phyloP scores from a whole-genome alignment of 1,140 invertebrate species.

The Caenorhabditis brenneri region DNA sequence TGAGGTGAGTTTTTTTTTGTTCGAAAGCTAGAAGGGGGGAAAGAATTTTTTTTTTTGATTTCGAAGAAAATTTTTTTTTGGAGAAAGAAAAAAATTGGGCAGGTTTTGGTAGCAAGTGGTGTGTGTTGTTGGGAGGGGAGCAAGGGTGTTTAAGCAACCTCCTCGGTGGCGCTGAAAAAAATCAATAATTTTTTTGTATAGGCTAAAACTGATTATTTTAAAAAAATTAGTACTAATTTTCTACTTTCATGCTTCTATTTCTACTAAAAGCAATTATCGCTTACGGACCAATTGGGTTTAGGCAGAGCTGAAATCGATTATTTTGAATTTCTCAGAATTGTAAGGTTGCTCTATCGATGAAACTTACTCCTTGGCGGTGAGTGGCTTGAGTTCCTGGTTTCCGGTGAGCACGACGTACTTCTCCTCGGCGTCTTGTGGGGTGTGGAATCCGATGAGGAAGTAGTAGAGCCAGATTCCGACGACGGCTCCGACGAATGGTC shows the following conservation, averaged over 20 bases:
- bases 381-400: constrained; percentile 52
- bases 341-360: background rate
- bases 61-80: background rate
- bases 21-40: constrained; percentile 25
- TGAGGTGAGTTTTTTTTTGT: no score
- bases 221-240: no score
- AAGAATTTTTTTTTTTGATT: background rate
- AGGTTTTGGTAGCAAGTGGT: background rate
- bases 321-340: background rate
- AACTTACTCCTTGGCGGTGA: constrained; percentile 53
- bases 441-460: constrained; percentile 77
- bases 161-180: constrained; percentile 4
- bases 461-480: constrained; percentile 73
- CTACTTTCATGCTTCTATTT: no score
- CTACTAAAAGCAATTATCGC: no score
- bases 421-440: constrained; percentile 66
- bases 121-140: no score
- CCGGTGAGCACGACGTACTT: constrained; percentile 54
- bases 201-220: background rate
- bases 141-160: background rate
- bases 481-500: constrained; percentile 74
- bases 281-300: background rate
- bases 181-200: background rate
- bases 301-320: background rate
- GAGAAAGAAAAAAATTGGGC: background rate